Base-by-base conservation (phyloP, 2,113 vertebrate genomes). In the Chiloscyllium plagiosum region DNA sequence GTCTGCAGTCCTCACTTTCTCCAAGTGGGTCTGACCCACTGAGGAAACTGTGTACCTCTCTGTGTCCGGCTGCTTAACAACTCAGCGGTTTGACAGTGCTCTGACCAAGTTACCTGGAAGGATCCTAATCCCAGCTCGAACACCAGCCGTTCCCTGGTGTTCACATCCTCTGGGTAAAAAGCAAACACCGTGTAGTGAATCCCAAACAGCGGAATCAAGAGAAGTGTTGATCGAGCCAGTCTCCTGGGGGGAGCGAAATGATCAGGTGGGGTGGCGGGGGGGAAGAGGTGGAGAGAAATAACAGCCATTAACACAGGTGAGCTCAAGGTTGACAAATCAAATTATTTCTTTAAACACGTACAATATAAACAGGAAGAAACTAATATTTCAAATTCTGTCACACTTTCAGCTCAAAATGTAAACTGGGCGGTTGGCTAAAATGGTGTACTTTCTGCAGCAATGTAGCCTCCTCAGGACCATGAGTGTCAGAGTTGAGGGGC, bases 181-280 rank as follows among this genome's bases (percentile, higher is more conserved):
- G 99, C 99, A 56, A 99, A 99, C 83, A 99, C 99, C 0, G 99
- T 99, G 98, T 99, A 99, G 97, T 99, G 99, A 97, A 99, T 99
- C 96, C 99, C 99, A 66, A 99, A 99, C 80, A 99, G 97, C 0
- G 99, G 99, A 96, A 99, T 99, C 96, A 99, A 98, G 96, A 99
- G 98, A 95, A 99, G 98, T 0, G 99, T 99, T 96, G 99, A 99
- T 42, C 99, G 98, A 26, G 99, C 99, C 97, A 99, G 97, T 86
- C 99, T 98, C 97, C 99, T 99, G 97, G 96, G 20, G 56, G 56
- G 52, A 2, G 52, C 12, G 72, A 96, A 96, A 97, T 7, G 66
- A 33, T 50, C 6, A 33, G 90, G 29, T 61, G 33, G 33, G 26
- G 8, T 22, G 50, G 42, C 42, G 1, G 42, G 42, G 42, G 42